phyloP scores from a whole-genome alignment of 2,113 vertebrate species.

The Lontra canadensis region DNA sequence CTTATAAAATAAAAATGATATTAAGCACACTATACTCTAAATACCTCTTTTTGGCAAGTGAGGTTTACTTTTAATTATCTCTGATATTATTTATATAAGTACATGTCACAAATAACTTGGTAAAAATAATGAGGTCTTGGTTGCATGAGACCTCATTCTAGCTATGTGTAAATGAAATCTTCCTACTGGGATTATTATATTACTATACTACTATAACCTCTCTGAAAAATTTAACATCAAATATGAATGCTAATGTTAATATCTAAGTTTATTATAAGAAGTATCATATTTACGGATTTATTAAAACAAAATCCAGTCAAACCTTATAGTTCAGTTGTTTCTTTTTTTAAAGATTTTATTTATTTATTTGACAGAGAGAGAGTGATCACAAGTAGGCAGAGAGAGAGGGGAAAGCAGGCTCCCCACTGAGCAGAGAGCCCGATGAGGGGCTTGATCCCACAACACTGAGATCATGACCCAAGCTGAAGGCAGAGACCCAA shows the following conservation, averaged over 20 bases:
- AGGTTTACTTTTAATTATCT: slow-evolving; percentile 54
- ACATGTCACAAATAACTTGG: slow-evolving; percentile 38
- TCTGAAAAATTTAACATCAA: background rate
- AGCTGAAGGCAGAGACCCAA: too few species aligned
- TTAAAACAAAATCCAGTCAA: background rate
- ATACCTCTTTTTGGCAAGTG: slow-evolving; percentile 25
- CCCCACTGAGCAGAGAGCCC: too few species aligned
- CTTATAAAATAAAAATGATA: slow-evolving; percentile 18
- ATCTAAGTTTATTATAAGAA: background rate
- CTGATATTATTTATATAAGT: slow-evolving; percentile 1
- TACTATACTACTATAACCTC: background rate
- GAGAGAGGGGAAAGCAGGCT: too few species aligned
- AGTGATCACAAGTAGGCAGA: too few species aligned
- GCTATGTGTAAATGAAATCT: slow-evolving; percentile 41
- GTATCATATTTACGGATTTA: background rate
- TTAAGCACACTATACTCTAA: background rate
- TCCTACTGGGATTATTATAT: background rate
- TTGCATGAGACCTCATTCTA: background rate
- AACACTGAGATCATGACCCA: too few species aligned
- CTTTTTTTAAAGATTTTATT: too few species aligned
- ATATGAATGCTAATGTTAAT: background rate
- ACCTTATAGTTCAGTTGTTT: background rate
- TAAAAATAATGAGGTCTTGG: slow-evolving; percentile 41
- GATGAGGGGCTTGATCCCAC: too few species aligned
- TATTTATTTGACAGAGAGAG: too few species aligned